Base-by-base conservation (phyloP, 2,797 vertebrate genomes). In the Mionectes olivaceus region DNA sequence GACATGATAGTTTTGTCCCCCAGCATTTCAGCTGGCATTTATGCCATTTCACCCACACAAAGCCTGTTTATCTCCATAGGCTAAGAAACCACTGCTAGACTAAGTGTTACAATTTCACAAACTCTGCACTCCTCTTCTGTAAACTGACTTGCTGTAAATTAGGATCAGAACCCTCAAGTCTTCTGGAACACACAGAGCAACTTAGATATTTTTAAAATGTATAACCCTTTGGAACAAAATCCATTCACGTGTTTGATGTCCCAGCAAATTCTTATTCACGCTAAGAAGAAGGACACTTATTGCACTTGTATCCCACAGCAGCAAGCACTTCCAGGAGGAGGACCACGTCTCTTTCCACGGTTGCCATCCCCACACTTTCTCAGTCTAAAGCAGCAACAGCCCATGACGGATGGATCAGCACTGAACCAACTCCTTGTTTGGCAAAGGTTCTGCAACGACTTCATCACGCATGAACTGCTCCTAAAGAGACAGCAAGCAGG, bases 401-500 rank as follows among this genome's bases (percentile, higher is more conserved):
- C 83, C 70, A 53, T 13, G 49, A 75, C 16, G 78, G 19, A 11
- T 69, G 75, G 87, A 60, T 98, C 95, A 98, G 96, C 98, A 98
- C 85, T 98, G 98, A 74, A 98, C 65, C 94, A 98, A 65, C 14
- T 98, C 98, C 96, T 98, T 98, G 95, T 56, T 97, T 78, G 95
- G 23, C 86, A 97, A 88, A 88, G 98, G 97, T 41, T 97, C 97
- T 86, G 96, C 83, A 37, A 98, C 24, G 30, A 98, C 97, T 97
- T 98, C 98, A 81, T 97, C 98, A 91, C 96, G 96, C 96, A 97
- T 97, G 95, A 98, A 98, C 80, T 98, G 98, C 83, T 98, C 98
- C 98, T 98, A 85, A 80, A 96, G 87, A 82, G 87, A 82, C 13
- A 93, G n/a, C 15, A 93, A 94, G 27, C 1, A 87, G 23, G 64